These are phyloP conservation scores for Bombus impatiens DNA, from an alignment of 1,140 invertebrate species.

Conservation along the genomic window DNA sequence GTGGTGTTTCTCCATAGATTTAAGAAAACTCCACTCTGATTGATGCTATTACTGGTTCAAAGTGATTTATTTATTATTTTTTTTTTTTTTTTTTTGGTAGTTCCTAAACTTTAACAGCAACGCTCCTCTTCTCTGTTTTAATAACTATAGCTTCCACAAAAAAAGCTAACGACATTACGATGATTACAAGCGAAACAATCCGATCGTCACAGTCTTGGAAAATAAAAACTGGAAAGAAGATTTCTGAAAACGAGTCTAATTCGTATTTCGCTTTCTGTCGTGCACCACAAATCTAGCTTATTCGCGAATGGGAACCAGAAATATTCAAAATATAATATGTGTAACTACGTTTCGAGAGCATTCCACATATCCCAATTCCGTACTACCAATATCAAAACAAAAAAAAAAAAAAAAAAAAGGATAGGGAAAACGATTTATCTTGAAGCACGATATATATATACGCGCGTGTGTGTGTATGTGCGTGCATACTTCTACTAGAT, in stretches of 20 bases:
- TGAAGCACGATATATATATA: background rate
- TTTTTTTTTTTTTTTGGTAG: background rate
- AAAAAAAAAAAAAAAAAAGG: background rate
- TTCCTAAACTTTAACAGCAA: background rate
- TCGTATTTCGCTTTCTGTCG: background rate
- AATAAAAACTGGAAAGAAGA: too few species aligned
- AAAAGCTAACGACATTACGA: too few species aligned
- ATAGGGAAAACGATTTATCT: background rate
- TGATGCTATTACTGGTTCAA: background rate
- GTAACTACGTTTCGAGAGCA: background rate
- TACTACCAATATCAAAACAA: background rate
- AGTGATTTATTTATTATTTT: background rate
- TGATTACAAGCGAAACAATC: too few species aligned
- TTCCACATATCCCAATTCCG: background rate
- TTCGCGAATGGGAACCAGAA: background rate
- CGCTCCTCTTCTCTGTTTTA: too few species aligned
- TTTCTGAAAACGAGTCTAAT: too few species aligned
- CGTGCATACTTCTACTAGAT: background rate
- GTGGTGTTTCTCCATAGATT: background rate
- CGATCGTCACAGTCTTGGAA: too few species aligned
- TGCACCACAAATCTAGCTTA: background rate
- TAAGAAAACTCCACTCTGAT: background rate
- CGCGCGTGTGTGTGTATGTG: rapidly evolving
- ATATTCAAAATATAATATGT: background rate
- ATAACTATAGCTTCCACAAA: too few species aligned